Conservation (phyloP, 1,140 invertebrate species). For the Theocolax elegans region DNA sequence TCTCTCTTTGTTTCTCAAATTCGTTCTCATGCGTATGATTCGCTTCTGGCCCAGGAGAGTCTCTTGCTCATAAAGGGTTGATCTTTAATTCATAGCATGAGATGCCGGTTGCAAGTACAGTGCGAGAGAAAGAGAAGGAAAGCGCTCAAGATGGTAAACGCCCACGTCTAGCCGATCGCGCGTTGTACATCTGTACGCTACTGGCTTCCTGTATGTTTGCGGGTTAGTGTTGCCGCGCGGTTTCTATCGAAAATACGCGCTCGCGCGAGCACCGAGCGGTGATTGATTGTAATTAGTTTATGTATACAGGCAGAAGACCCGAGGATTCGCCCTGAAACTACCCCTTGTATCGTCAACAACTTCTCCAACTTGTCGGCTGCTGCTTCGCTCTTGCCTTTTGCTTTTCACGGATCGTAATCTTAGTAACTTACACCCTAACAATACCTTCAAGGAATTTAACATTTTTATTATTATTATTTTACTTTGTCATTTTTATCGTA, state of each 20-base stretch:
- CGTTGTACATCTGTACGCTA: not conserved
- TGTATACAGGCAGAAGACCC: conserved; percentile 36
- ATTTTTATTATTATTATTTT: no score
- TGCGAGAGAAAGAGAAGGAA: not conserved
- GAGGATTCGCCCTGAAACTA: conserved; percentile 20
- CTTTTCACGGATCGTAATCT: not conserved
- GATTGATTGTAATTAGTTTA: conserved; percentile 55
- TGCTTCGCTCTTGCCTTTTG: not conserved
- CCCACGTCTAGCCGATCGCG: conserved; percentile 31
- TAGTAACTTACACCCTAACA: no score
- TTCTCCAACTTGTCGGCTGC: conserved; percentile 11
- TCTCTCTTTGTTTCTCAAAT: no score
- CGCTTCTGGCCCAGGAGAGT: no score
- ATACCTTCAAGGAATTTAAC: no score
- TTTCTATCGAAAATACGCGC: conserved; percentile 41
- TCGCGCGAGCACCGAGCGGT: conserved; percentile 26
- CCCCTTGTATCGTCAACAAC: conserved; percentile 25
- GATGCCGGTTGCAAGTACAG: conserved; percentile 20
- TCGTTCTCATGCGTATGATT: conserved; percentile 1
- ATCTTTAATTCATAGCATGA: conserved; percentile 52
- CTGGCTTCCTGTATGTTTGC: conserved; percentile 22
- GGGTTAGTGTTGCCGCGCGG: conserved; percentile 13
- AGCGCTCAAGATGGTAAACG: conserved; percentile 31
- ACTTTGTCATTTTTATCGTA: no score
- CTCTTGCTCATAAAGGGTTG: conserved; percentile 46